Conservation (phyloP, 2,113 vertebrate species). For the Leucosticte australis region DNA sequence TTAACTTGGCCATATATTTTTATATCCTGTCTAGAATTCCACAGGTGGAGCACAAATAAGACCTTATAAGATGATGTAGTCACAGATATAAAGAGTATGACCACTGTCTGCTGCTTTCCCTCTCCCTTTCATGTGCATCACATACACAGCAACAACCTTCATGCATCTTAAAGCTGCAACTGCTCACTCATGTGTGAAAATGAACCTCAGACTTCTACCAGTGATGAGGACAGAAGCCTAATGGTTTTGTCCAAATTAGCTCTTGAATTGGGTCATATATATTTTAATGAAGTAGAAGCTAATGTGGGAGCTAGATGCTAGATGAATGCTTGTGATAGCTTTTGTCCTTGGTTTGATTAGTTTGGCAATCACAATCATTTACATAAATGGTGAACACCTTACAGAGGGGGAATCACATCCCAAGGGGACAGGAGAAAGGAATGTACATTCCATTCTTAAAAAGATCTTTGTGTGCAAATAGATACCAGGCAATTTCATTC, state of each 20-base stretch:
- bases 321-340: constrained; percentile 27
- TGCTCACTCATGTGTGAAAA: constrained; percentile 53
- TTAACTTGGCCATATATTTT: background rate
- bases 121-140: background rate
- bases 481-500: background rate
- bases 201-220: constrained; percentile 28
- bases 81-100: background rate
- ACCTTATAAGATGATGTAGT: background rate
- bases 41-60: background rate
- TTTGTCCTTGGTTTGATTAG: constrained; percentile 59
- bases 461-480: background rate
- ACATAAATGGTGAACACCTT: constrained; percentile 14
- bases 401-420: background rate
- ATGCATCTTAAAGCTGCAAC: constrained; percentile 52
- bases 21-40: background rate
- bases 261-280: constrained; percentile 45
- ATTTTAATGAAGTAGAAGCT: constrained; percentile 59
- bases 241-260: constrained; percentile 56
- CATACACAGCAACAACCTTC: constrained; percentile 45
- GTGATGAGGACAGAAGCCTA: constrained; percentile 45
- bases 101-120: background rate
- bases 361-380: constrained; percentile 46
- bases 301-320: constrained; percentile 11
- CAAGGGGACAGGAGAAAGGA: background rate
- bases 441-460: background rate